phyloP scores from a whole-genome alignment of 2,113 vertebrate species.

The mouse (Mus musculus) region DNA sequence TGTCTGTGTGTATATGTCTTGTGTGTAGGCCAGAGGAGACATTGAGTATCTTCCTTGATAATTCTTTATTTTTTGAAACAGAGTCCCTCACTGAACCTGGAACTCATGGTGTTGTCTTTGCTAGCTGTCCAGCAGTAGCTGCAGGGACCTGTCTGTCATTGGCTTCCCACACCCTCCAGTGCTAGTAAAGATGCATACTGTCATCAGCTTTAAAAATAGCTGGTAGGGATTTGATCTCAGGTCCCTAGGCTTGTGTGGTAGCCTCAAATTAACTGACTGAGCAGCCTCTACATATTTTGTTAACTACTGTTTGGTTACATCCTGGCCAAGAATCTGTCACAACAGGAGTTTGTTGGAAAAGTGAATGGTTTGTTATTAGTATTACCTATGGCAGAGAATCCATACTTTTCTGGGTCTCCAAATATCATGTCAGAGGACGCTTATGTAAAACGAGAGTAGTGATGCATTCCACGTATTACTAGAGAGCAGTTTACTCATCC shows the following conservation, averaged over 20 bases:
- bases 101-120: background rate
- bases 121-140: background rate
- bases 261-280: background rate
- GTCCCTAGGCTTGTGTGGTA: background rate
- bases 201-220: background rate
- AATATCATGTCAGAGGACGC: background rate
- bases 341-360: slow-evolving; percentile 13
- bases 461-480: background rate
- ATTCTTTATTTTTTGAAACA: background rate
- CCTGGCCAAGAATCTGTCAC: background rate
- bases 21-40: background rate
- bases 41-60: too few relatives aligned
- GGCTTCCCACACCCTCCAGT: too few relatives aligned
- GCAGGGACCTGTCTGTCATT: background rate
- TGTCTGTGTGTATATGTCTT: too few relatives aligned
- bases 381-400: background rate
- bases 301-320: background rate
- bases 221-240: background rate
- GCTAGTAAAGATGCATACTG: background rate
- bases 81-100: background rate
- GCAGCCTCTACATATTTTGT: background rate
- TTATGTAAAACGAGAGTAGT: slow-evolving; percentile 17
- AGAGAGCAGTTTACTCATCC: slow-evolving; percentile 3
- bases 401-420: slow-evolving; percentile 14
- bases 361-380: background rate